Evolutionary conservation across 2,888 invertebrate species (phyloP).

Genomic region (Lasioglossum vierecki): DNA sequence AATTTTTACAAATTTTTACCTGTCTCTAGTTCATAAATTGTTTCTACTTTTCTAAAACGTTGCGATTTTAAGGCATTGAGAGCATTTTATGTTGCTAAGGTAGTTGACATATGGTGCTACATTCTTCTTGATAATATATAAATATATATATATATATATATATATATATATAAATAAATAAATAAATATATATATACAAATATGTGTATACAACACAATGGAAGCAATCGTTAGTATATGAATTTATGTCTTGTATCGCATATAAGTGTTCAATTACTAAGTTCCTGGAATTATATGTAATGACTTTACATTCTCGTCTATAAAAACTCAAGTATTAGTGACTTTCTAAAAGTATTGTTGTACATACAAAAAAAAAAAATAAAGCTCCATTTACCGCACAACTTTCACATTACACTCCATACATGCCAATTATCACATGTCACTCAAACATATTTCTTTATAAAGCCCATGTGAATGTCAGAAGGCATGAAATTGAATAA

Average conservation of each 20-base stretch:
- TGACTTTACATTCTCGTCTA: constrained; percentile 38
- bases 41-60: constrained; percentile 20
- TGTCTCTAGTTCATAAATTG: not conserved
- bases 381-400: constrained; percentile 46
- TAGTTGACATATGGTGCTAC: constrained; percentile 56
- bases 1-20: constrained; percentile 20
- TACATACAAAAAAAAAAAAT: constrained; percentile 40
- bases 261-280: constrained; percentile 56
- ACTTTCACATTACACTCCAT: constrained; percentile 24
- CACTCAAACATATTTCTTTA: constrained; percentile 24
- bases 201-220: constrained; percentile 35
- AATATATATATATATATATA: constrained; percentile 15
- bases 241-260: constrained; percentile 45
- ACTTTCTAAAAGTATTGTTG: constrained; percentile 48
- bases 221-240: constrained; percentile 34
- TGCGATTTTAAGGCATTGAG: constrained; percentile 38
- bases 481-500: constrained; percentile 53
- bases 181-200: constrained; percentile 13
- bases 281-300: constrained; percentile 58
- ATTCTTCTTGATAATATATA: constrained; percentile 52
- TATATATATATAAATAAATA: not conserved
- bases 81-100: constrained; percentile 44
- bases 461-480: constrained; percentile 26
- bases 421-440: constrained; percentile 22
- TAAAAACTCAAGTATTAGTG: constrained; percentile 29